Evolutionary conservation across 2,797 vertebrate species (phyloP).

Genomic region (Pelobates cultripes): DNA sequence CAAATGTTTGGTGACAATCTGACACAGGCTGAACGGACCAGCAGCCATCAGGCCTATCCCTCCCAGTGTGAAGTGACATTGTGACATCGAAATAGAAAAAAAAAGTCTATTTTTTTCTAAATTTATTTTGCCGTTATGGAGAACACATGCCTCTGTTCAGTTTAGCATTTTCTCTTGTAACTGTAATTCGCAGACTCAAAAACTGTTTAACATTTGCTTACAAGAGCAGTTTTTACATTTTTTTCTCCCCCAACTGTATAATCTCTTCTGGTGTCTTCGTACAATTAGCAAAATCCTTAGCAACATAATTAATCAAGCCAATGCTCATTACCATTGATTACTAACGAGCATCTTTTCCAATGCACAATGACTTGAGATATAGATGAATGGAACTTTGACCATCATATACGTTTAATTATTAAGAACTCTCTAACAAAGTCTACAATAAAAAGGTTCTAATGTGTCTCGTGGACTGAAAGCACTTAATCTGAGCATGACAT

Average conservation of each 20-base stretch:
- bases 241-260: neutral
- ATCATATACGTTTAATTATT: constrained; percentile 37
- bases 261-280: constrained; percentile 29
- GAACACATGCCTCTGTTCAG: constrained; percentile 1
- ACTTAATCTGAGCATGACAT: too few relatives aligned
- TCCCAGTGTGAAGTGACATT: neutral
- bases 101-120: neutral
- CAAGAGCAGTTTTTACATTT: constrained; percentile 2
- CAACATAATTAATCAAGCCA: constrained; percentile 45
- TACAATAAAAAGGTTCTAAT: neutral
- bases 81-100: neutral
- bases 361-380: constrained; percentile 23
- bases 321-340: constrained; percentile 40
- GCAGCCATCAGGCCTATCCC: constrained; percentile 7
- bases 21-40: constrained; percentile 2
- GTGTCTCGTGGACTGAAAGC: neutral
- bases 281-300: constrained; percentile 49
- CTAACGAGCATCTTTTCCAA: constrained; percentile 33
- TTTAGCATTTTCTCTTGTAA: constrained; percentile 2
- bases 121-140: too few relatives aligned
- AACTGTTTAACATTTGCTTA: neutral
- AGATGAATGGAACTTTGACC: constrained; percentile 24
- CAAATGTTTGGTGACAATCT: constrained; percentile 19
- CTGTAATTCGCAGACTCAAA: constrained; percentile 22
- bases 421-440: constrained; percentile 21